Conservation (phyloP, 2,888 invertebrate species). For the Orthosia incerta region DNA sequence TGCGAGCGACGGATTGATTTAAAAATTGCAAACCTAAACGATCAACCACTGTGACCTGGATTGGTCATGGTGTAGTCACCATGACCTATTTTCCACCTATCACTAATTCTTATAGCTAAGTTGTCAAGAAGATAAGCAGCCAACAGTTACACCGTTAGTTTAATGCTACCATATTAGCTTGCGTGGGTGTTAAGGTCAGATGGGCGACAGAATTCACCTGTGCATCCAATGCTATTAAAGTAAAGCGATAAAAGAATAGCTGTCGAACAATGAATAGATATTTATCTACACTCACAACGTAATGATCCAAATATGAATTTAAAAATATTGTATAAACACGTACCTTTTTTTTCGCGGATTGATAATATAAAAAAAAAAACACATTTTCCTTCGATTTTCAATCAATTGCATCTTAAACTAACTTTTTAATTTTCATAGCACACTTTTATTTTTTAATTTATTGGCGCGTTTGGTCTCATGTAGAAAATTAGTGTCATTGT, state of each 20-base stretch:
- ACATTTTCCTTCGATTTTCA: no score
- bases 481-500: no score
- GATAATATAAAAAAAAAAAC: no score
- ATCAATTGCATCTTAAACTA: no score
- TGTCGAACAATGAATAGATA: background rate
- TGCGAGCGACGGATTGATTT: conserved; percentile 31
- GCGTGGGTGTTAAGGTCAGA: conserved; percentile 44
- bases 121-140: conserved; percentile 50
- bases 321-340: no score
- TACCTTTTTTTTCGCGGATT: no score
- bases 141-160: conserved; percentile 45
- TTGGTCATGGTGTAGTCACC: conserved; percentile 28
- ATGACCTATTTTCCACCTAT: conserved; percentile 53
- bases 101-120: conserved; percentile 40
- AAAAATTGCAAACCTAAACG: conserved; percentile 47
- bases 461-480: no score
- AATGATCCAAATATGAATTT: no score
- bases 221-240: conserved; percentile 1
- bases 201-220: conserved; percentile 38
- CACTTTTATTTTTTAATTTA: no score
- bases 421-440: no score
- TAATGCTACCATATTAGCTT: conserved; percentile 27
- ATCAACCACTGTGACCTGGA: conserved; percentile 42
- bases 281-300: background rate
- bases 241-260: conserved; percentile 8